Evolutionary conservation across 2,888 invertebrate genomes (phyloP), one percentile per base, ranked within the genome.

Genomic region (Cataglyphis cursor): DNA sequence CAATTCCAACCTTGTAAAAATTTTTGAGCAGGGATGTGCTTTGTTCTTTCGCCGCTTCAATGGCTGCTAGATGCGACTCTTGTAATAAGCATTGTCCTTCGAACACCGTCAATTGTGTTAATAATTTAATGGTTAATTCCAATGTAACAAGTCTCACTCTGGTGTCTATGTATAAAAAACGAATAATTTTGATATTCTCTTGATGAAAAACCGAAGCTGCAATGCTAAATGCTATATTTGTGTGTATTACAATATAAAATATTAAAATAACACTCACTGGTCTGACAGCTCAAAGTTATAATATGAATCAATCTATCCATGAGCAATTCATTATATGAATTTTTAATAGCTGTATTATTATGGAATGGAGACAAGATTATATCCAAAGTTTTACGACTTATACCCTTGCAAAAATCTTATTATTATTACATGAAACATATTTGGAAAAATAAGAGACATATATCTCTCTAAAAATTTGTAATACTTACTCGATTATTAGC

Each of bases 101-200:
- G 28, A 96, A 92, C 92, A 95, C 95, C 84, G 96, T 96, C 92
- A 98, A 95, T 94, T 97, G 97, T 93, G 97, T 96, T 81, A 99
- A 95, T 59, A 99, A 95, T 76, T 98, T 97, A 83, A 98, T 96
- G 61, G 97, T 97, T 92, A 99, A 96, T 94, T 99, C 99, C 87
- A 99, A 95, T 0, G 99, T 99, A 8, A 99, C 98, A 76, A 99
- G 96, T 9, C 99, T 97, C 35, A 99, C 98, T 94, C 97, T 97
- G 91, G 98, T 97, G 35, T 97, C 98, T 97, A 8, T n/a, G 51
- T 51, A 48, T n/a, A n/a, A 2, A 51, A 51, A 93, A 35, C 89
- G 75, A 86, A 84, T 85, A 87, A 81, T 54, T n/a, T 51, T 41
- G 4, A 73, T 65, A 38, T 35, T 31, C 9, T 70, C 41, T 48